These are phyloP conservation scores for Rhingia rostrata DNA, from an alignment of 2,888 invertebrate species.

Conservation along the genomic window DNA sequence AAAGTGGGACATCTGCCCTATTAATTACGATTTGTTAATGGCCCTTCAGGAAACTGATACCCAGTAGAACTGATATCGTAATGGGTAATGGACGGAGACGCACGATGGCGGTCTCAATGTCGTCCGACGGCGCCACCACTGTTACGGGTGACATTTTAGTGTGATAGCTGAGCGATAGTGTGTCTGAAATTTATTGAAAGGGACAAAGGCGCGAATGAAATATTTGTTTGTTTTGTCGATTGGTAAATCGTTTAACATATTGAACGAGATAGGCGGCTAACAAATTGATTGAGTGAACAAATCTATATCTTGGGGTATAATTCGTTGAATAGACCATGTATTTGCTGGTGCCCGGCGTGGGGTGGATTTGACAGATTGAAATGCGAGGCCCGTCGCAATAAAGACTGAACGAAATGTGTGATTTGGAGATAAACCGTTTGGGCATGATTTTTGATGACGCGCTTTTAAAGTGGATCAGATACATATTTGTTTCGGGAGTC, in stretches of 20 bases:
- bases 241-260: conserved; percentile 34
- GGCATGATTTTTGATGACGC: too few species aligned
- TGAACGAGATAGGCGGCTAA: conserved; percentile 10
- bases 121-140: conserved; percentile 53
- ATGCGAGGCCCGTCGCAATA: too few species aligned
- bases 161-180: conserved; percentile 59
- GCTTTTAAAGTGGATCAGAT: too few species aligned
- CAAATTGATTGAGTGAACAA: conserved; percentile 8
- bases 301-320: too few species aligned
- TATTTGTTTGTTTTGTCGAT: conserved; percentile 28
- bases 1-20: conserved; percentile 68
- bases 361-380: too few species aligned
- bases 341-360: too few species aligned
- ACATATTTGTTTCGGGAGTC: too few species aligned
- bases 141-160: conserved; percentile 48
- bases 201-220: not conserved
- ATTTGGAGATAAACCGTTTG: too few species aligned
- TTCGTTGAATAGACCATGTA: too few species aligned
- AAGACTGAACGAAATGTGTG: too few species aligned
- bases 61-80: conserved; percentile 44
- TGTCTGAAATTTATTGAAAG: conserved; percentile 46
- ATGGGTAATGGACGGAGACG: conserved; percentile 29
- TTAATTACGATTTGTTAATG: conserved; percentile 72
- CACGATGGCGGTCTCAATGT: conserved; percentile 21
- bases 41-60: conserved; percentile 68